Base-by-base conservation (phyloP, 2,888 invertebrate genomes). In the Perithous albicinctus region DNA sequence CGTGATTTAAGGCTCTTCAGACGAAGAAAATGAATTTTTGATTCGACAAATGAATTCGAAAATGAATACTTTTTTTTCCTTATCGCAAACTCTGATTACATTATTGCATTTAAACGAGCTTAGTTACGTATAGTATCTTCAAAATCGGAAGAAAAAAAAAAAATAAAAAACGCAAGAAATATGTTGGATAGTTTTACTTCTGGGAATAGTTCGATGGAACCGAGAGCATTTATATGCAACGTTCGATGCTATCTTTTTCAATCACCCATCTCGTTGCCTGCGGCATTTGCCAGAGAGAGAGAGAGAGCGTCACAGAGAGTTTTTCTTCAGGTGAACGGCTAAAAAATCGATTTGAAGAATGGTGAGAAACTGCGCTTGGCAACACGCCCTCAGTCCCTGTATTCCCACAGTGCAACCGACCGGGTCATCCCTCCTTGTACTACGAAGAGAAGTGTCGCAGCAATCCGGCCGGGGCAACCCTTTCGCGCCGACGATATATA, bases 281-380 rank as follows among this genome's bases (percentile, higher is more conserved):
- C 26, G 59, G 70, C 59, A 72, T 26, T 74, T 74, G 32, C 46
- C 67, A 51, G n/a, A n/a, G n/a, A n/a, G n/a, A n/a, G n/a, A n/a
- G n/a, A n/a, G n/a, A n/a, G n/a, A n/a, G 67, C 41, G 5, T 61
- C 76, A 61, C 61, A 12, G 77, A 72, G 82, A n/a, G 75, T 43
- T 85, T 86, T 88, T 87, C 88, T 86, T 89, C 88, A 86, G 88
- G 85, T 87, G 90, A 89, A 89, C 87, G 88, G 87, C 23, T 48
- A 59, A 78, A n/a, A 87, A 87, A 88, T 90, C 90, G 88, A 89
- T 89, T 89, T 88, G 85, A 86, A 86, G 86, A 88, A 90, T 88
- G 86, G 83, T 87, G 87, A 84, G 87, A 88, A 89, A 89, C 86
- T 87, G 86, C 86, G 88, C 87, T 90, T 89, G 89, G 89, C 90